Conservation (phyloP, 2,888 invertebrate genomes). For the Ennomos quercinarius region DNA sequence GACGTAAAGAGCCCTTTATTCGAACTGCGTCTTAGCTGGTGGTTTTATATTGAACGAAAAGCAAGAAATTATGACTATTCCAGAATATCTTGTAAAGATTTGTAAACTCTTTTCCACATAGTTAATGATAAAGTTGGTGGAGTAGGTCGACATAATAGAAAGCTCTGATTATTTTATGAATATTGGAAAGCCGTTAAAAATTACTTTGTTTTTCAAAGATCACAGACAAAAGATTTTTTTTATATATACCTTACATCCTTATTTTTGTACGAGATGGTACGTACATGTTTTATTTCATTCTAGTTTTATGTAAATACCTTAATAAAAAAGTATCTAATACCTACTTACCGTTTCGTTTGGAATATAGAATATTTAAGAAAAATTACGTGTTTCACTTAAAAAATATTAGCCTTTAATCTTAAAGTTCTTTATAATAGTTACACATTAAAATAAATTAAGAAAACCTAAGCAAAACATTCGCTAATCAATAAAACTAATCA, state of each 20-base stretch:
- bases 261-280: no score
- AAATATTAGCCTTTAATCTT: neutral
- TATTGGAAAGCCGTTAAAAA: no score
- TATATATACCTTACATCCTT: no score
- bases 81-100: neutral
- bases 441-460: conserved; percentile 16
- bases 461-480: conserved; percentile 4
- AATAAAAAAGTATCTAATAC: no score
- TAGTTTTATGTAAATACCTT: no score
- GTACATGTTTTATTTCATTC: no score
- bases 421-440: conserved; percentile 14
- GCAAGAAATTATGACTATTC: conserved; percentile 41
- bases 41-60: conserved; percentile 33
- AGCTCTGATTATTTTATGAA: neutral
- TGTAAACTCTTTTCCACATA: neutral
- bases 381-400: no score
- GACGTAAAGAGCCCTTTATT: conserved; percentile 56
- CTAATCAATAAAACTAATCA: conserved; percentile 28
- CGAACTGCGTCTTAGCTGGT: conserved; percentile 38
- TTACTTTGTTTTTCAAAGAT: no score
- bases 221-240: no score
- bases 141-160: neutral
- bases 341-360: no score
- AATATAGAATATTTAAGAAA: no score
- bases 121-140: neutral